Conservation (phyloP, 2,888 invertebrate genomes). For the Xylophagus ater region DNA sequence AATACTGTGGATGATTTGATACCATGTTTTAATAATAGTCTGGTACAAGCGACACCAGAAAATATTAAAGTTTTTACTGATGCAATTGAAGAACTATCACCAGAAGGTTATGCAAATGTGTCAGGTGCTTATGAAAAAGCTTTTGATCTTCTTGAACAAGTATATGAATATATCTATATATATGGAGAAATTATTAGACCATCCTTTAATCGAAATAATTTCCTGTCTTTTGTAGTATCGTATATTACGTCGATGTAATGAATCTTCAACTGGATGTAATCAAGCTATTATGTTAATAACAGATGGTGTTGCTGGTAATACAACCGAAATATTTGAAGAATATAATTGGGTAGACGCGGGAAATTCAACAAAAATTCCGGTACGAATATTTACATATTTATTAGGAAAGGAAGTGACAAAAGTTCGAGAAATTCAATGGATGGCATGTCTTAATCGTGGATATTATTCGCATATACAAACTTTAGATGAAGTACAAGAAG, state of each 20-base stretch:
- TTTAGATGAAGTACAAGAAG: conserved; percentile 89
- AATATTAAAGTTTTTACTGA: conserved; percentile 65
- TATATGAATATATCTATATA: conserved; percentile 34
- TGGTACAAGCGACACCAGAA: conserved; percentile 83
- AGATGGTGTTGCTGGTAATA: conserved; percentile 83
- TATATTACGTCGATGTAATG: conserved; percentile 43
- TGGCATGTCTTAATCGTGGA: conserved; percentile 94
- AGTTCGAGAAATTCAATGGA: conserved; percentile 77
- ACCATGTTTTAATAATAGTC: conserved; percentile 67
- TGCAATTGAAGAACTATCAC: conserved; percentile 50
- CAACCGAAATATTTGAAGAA: conserved; percentile 70
- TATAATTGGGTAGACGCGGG: conserved; percentile 61
- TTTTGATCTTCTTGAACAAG: conserved; percentile 66
- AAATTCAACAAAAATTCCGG: conserved; percentile 60
- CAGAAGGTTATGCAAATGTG: conserved; percentile 70
- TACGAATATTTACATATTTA: conserved; percentile 90
- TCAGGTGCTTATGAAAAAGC: conserved; percentile 71
- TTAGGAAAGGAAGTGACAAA: conserved; percentile 90
- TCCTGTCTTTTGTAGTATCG: conserved; percentile 37
- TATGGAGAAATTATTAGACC: neutral
- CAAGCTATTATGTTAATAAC: conserved; percentile 95
- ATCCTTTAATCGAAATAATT: neutral
- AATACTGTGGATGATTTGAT: conserved; percentile 62
- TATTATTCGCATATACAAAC: conserved; percentile 90
- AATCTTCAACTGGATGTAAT: conserved; percentile 62